Evolutionary conservation across 2,888 invertebrate species (phyloP).

Genomic region (Drosophila niveifrons): DNA sequence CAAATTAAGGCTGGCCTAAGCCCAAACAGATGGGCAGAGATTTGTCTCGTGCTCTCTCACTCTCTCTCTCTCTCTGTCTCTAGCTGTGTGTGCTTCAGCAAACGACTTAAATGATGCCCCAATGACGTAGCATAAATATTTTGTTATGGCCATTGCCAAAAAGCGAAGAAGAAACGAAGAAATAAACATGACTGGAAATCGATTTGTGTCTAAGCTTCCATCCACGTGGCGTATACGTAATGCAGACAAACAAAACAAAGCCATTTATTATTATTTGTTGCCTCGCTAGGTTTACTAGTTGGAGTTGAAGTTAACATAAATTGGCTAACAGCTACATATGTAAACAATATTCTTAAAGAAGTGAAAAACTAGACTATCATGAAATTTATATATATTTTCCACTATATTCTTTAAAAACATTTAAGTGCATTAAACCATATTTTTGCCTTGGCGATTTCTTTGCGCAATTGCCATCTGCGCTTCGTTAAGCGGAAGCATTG

Average conservation of each 20-base stretch:
- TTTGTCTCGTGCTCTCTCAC: conserved; percentile 35
- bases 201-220: conserved; percentile 52
- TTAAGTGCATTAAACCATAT: conserved; percentile 6
- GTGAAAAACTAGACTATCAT: too few relatives aligned
- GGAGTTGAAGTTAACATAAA: conserved; percentile 1
- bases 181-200: conserved; percentile 67
- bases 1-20: conserved; percentile 75
- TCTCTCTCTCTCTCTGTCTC: not conserved
- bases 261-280: conserved; percentile 60
- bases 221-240: conserved; percentile 67
- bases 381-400: not conserved
- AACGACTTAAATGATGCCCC: conserved; percentile 74
- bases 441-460: conserved; percentile 48
- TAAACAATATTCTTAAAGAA: conserved; percentile 6
- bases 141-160: conserved; percentile 56
- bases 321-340: conserved; percentile 15
- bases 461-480: conserved; percentile 43
- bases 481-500: conserved; percentile 70
- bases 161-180: conserved; percentile 20
- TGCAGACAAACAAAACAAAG: conserved; percentile 60
- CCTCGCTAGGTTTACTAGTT: not conserved
- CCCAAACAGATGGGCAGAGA: conserved; percentile 69
- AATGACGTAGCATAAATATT: conserved; percentile 78
- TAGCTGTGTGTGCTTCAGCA: conserved; percentile 33
- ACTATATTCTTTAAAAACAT: not conserved